A percentile compares a stretch with the other conserved stretches of the same genome.
Evolutionary conservation across 2,113 vertebrate species (phyloP).

Genomic region (Oplegnathus fasciatus): DNA sequence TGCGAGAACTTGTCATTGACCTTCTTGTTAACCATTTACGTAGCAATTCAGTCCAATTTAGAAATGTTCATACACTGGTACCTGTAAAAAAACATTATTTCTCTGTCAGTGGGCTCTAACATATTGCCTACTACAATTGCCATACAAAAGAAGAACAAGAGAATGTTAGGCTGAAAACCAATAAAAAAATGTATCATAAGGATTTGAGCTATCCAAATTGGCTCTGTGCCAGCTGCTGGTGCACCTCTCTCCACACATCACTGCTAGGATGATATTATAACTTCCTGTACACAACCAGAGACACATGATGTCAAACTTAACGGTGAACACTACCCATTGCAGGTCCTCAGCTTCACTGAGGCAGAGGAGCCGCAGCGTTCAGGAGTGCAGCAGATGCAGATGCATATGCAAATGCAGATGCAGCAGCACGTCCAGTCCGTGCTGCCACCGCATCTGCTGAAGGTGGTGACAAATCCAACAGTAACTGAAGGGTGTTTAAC

Average conservation of each 20-base stretch:
- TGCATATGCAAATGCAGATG: slow-evolving; percentile 40
- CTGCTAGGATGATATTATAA: neutral
- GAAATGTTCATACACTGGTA: neutral
- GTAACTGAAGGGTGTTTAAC: slow-evolving; percentile 28
- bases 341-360: slow-evolving; percentile 76
- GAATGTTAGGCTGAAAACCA: neutral
- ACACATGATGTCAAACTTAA: neutral
- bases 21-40: neutral
- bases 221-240: too few relatives aligned
- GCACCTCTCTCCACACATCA: too few relatives aligned
- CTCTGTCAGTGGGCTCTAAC: too few relatives aligned
- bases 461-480: slow-evolving; percentile 49
- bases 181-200: too few relatives aligned
- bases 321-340: neutral
- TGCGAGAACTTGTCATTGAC: neutral
- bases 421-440: slow-evolving; percentile 44
- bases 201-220: too few relatives aligned
- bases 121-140: too few relatives aligned
- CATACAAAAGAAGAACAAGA: neutral
- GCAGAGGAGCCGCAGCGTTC: slow-evolving; percentile 22
- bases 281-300: neutral
- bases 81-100: too few relatives aligned
- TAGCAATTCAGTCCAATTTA: neutral
- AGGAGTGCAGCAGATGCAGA: slow-evolving; percentile 9
- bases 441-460: slow-evolving; percentile 50